Conservation (phyloP, 2,797 vertebrate genomes). For the Syngnathus acus region DNA sequence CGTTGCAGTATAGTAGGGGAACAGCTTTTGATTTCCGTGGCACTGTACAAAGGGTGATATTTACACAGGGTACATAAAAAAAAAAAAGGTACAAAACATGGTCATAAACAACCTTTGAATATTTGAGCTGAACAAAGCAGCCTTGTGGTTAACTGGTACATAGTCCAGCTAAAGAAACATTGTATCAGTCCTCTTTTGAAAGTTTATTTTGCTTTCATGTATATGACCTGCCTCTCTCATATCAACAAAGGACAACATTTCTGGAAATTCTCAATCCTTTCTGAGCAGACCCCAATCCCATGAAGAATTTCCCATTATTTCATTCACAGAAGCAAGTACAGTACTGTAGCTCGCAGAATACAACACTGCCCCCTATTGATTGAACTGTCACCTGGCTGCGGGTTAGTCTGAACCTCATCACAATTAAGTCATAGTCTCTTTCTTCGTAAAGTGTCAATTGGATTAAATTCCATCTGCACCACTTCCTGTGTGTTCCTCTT, state of each 20-base stretch:
- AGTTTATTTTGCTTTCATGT: not conserved
- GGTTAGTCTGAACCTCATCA: not conserved
- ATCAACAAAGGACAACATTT: not conserved
- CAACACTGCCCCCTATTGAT: not conserved
- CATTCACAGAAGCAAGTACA: not conserved
- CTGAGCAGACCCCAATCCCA: not conserved
- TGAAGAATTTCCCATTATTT: not conserved
- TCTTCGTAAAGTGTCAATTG: slow-evolving; percentile 36
- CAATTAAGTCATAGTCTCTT: not conserved
- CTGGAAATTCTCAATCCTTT: not conserved
- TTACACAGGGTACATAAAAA: not conserved
- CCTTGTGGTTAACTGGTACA: not conserved
- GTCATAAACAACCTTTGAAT: not conserved
- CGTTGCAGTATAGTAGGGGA: not conserved
- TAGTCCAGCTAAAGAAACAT: not conserved
- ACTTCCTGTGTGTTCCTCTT: slow-evolving; percentile 40
- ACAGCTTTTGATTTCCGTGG: not conserved
- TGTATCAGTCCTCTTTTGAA: not conserved
- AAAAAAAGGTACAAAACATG: not conserved
- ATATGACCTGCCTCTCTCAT: not conserved
- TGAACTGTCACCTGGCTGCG: not conserved
- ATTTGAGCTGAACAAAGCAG: not conserved
- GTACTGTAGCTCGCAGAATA: not conserved
- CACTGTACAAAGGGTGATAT: not conserved
- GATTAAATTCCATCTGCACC: slow-evolving; percentile 42